Base-by-base conservation (phyloP, 2,888 invertebrate species). In the Dryomyza anilis region DNA sequence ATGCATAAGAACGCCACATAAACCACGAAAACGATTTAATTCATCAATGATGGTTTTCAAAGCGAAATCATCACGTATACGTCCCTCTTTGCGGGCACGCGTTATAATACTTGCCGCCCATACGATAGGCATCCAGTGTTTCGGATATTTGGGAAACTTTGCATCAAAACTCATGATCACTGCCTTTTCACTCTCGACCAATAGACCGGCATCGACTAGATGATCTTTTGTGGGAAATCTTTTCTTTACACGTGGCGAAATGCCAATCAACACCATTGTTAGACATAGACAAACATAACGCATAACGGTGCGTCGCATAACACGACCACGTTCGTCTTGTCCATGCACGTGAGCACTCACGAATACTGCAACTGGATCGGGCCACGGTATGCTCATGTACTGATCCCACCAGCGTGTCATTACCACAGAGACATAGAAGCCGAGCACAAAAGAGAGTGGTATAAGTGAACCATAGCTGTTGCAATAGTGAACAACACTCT, bases 381-480 rank as follows among this genome's bases (percentile, higher is more conserved):
- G 93, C 90, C 92, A 93, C 0, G 94, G 94, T 72, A 94, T 92
- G 12, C 85, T 85, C 39, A 87, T 89, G 77, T 93, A 94, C 79
- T 94, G 94, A 75, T 86, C 89, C 93, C 94, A 94, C 96, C 96
- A 96, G 73, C 96, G 87, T 59, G 89, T 90, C 89, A 96, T 94
- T 36, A 96, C 94, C 70, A 95, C 89, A 5, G 91, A 89, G 59
- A 96, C 95, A 84, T 94, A 96, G 85, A 96, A 96, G 71, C 96
- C 96, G 74, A 96, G 86, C 63, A 96, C 95, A 82, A 96, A 96
- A 3, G 95, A 94, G 70, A 96, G 80, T 2, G 96, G 96, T 74
- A 96, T 95, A 64, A 94, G 86, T 80, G 89, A 90, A 67, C 89
- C 90, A 83, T 93, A 93, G 70, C 87, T 88, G 74, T 89, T 89